These are phyloP conservation scores for Apogon talboti DNA, from an alignment of 2,797 vertebrate genomes.

Conservation along the genomic window DNA sequence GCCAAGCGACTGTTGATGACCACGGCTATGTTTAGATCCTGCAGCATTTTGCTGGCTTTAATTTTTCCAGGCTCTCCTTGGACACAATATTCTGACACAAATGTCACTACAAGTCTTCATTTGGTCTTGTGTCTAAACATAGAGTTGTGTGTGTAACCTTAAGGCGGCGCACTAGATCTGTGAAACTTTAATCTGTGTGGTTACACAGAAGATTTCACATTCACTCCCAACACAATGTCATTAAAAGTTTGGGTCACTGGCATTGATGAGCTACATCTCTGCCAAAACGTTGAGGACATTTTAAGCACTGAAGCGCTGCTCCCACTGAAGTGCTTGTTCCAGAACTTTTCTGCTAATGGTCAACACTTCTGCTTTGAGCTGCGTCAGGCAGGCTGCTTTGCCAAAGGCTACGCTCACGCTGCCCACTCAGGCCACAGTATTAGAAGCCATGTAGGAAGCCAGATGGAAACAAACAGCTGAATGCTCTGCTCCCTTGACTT, in stretches of 20 bases:
- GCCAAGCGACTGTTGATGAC: slow-evolving; percentile 65
- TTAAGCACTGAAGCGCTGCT: slow-evolving; percentile 47
- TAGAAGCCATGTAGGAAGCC: slow-evolving; percentile 34
- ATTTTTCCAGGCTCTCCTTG: slow-evolving; percentile 4
- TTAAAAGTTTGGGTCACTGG: slow-evolving; percentile 42
- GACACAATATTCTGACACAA: background rate
- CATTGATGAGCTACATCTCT: slow-evolving; percentile 31
- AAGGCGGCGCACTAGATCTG: background rate
- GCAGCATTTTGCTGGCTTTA: background rate
- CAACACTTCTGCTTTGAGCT: slow-evolving; percentile 61
- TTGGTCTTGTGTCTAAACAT: slow-evolving; percentile 16
- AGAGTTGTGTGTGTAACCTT: background rate
- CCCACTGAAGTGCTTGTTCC: slow-evolving; percentile 53
- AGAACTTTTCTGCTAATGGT: slow-evolving; percentile 69
- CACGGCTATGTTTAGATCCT: slow-evolving; percentile 56
- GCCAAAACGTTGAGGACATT: slow-evolving; percentile 52
- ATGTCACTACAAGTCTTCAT: background rate
- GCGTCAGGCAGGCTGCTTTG: slow-evolving; percentile 56
- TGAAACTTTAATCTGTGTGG: slow-evolving; percentile 8
- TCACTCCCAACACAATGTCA: slow-evolving; percentile 11
- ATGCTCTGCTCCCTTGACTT: slow-evolving; percentile 23
- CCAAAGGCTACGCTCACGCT: slow-evolving; percentile 48
- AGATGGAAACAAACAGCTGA: slow-evolving; percentile 55
- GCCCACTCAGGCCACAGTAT: slow-evolving; percentile 46
- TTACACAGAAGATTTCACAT: slow-evolving; percentile 11